Evolutionary conservation across 2,113 vertebrate species (phyloP), one percentile per base, ranked within the genome.

Genomic region (Mormyrus iriodes): DNA sequence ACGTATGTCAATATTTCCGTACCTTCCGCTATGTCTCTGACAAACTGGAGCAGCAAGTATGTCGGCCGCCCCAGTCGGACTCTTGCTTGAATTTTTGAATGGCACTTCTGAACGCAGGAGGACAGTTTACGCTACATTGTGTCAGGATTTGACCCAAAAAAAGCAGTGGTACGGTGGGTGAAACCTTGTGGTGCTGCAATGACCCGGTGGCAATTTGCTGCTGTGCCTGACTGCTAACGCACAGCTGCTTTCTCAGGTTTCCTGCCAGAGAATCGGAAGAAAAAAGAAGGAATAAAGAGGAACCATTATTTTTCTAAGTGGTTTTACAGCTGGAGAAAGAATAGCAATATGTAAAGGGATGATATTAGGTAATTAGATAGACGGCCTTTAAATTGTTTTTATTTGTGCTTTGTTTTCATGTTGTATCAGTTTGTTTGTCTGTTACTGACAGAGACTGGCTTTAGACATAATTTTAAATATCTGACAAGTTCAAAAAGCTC

Each of bases 311-410:
- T 55, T 79, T 35, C 89, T 89, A 90, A 93, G 92, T 91, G 89
- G 88, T 91, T 91, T 90, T 93, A 92, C 94, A 94, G 94, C 94
- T 95, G 94, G 89, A 90, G 89, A 90, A 87, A 88, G 42, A 27
- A 61, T 27, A 42, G 61, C 8, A 90, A 58, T 82, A 89, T 89
- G 86, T 90, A 89, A 79, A 86, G 65, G 46, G 27, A 87, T 51
- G 27, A 46, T 49, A n/a, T 53, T 87, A 87, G 90, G 89, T 83
- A 39, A 52, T 79, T 53, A 53, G 31, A 86, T 69, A 39, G 31
- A 61, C 39, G 10, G 15, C n/a, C 49, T 17, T 53, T 4, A n/a
- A 79, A 42, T 48, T 46, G 44, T 46, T 48, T 48, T 46, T 84
- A 48, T 84, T 46, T 44, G 5, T 83, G 79, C 19, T 7, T 21